A percentile compares a stretch with the other conserved stretches of the same genome.
Evolutionary conservation across 1,140 invertebrate species (phyloP).

Genomic region (Pseudomyrmex gracilis): DNA sequence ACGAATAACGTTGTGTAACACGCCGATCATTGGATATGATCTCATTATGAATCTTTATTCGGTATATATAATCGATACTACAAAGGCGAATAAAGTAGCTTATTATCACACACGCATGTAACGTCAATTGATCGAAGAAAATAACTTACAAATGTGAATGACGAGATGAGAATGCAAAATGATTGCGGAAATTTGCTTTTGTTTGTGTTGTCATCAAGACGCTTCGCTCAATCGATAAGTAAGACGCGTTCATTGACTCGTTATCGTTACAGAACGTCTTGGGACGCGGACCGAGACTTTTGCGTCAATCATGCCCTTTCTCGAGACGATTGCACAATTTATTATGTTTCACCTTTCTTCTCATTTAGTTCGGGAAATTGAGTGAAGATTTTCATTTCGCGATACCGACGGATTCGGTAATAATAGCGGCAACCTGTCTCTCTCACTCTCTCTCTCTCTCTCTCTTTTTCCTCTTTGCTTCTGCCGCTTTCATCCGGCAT

Average conservation of each 20-base stretch:
- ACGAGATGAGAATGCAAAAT: background rate
- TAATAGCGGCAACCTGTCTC: conserved; percentile 46
- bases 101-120: background rate
- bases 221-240: background rate
- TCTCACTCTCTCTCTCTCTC: background rate
- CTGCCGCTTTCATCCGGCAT: conserved; percentile 17
- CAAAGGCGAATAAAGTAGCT: background rate
- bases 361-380: conserved; percentile 56
- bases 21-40: background rate
- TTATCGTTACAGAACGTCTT: conserved; percentile 19
- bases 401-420: conserved; percentile 61
- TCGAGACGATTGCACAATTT: conserved; percentile 50
- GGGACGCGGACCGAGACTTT: conserved; percentile 12
- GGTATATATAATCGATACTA: conserved; percentile 12
- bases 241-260: background rate
- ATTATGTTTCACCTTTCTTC: conserved; percentile 57
- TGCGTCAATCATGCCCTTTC: background rate
- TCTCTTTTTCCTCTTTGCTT: background rate
- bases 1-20: background rate
- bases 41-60: conserved; percentile 7
- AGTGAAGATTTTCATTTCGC: conserved; percentile 64
- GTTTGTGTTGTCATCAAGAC: background rate
- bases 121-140: background rate
- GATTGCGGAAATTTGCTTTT: background rate
- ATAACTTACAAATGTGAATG: background rate